Percentiles rank a stretch among this genome's conserved stretches.
Evolutionary conservation across 2,113 vertebrate genomes (phyloP).

Genomic region (Pogonocichla stellata): DNA sequence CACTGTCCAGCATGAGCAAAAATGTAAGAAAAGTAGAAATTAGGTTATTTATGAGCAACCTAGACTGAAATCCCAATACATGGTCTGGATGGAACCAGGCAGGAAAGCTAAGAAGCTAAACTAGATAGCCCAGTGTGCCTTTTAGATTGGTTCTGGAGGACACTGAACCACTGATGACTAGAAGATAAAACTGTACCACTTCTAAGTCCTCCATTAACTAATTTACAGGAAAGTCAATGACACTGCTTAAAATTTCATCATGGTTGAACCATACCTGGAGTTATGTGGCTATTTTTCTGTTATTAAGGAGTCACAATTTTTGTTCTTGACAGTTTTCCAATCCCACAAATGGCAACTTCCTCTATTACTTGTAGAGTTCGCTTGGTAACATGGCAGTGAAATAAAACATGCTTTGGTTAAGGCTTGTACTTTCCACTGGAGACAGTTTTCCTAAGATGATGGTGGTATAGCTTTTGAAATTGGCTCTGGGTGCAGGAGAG

Average conservation of each 20-base stretch:
- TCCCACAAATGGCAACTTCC: background rate
- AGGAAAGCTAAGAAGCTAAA: background rate
- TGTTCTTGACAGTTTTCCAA: background rate
- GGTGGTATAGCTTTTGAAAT: background rate
- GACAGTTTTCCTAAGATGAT: background rate
- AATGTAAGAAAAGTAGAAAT: background rate
- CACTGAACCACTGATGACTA: background rate
- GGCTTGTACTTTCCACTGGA: background rate
- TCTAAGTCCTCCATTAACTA: background rate
- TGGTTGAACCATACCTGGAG: background rate
- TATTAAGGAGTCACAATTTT: background rate
- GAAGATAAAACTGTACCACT: background rate
- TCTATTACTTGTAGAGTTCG: background rate
- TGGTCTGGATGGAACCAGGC: background rate
- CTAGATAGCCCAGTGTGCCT: background rate
- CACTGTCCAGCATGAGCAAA: background rate
- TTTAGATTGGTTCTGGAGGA: background rate
- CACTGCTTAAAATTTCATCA: background rate
- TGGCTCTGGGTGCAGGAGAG: background rate
- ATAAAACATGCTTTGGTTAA: background rate
- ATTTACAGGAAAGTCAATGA: background rate
- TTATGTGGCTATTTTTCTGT: background rate
- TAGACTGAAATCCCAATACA: background rate
- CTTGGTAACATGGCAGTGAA: background rate
- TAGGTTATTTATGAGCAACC: background rate